Base-by-base conservation (phyloP, 2,888 invertebrate genomes). In the Tenthredo mesomela region DNA sequence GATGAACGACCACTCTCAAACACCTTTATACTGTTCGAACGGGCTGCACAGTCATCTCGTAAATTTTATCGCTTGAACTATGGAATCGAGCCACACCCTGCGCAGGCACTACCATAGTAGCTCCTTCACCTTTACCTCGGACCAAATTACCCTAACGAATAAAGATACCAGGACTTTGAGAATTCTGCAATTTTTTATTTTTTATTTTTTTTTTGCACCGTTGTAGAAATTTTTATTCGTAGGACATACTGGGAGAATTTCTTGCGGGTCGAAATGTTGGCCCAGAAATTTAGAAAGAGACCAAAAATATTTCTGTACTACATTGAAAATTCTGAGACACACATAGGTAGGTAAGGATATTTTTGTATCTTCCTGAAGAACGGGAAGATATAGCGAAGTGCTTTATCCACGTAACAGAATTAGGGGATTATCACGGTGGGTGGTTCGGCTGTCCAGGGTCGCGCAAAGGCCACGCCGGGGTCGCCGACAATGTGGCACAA, bases 401-500 rank as follows among this genome's bases (percentile, higher is more conserved):
- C 43, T 82, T 82, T 12, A 70, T 65, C 47, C 67, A 82, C 67
- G 82, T 73, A 87, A 86, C 86, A 86, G 88, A 88, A 89, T 89
- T 87, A 86, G 61, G 86, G 86, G 88, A 88, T 87, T 87, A 87
- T 65, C 84, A 85, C 86, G 85, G 85, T 80, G 85, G 85, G 82
- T 82, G 67, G 82, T 50, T 80, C 80, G 65, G 65, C 21, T 47
- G 82, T 47, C 65, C 82, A 85, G 82, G 85, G 84, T 85, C 84
- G 85, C 37, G 21, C 61, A 58, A 73, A 80, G 58, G 84, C 70
- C 84, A 84, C 82, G 78, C 33, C 87, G 88, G 89, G 90, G 90
- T 88, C 88, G 90, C 82, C 90, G 90, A 92, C 91, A 91, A 91
- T 91, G 91, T 91, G 90, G 89, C 89, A 87, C 90, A 91, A 91